Percentiles rank a stretch among this genome's conserved stretches.
These are phyloP conservation scores for Drosophila anceps DNA, from an alignment of 2,888 invertebrate species.

Conservation along the genomic window DNA sequence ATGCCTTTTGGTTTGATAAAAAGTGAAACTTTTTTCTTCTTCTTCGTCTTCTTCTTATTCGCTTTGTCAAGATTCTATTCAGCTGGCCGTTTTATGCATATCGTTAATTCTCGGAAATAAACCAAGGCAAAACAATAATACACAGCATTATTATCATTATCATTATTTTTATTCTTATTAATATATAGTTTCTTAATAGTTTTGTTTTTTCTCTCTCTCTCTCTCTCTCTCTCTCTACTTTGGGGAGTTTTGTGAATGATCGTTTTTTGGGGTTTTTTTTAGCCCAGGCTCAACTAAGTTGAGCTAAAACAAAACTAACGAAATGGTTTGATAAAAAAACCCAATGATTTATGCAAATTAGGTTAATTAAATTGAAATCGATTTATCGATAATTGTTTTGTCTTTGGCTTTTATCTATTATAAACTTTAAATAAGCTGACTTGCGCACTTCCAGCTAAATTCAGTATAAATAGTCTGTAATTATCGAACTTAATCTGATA, in stretches of 20 bases:
- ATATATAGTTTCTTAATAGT: conserved; percentile 38
- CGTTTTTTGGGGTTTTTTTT: neutral
- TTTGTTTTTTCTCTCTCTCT: conserved; percentile 38
- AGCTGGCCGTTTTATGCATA: conserved; percentile 71
- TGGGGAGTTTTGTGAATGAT: conserved; percentile 6
- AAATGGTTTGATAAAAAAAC: neutral
- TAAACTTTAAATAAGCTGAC: too few species aligned
- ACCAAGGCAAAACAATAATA: conserved; percentile 71
- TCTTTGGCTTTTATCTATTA: too few species aligned
- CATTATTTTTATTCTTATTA: conserved; percentile 27
- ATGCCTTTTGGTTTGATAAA: conserved; percentile 79
- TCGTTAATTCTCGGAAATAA: conserved; percentile 80
- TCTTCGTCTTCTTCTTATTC: conserved; percentile 27
- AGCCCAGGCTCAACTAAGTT: neutral
- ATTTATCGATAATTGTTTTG: neutral
- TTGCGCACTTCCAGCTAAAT: neutral
- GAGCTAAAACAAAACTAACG: neutral
- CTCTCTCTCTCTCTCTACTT: neutral
- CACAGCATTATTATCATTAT: conserved; percentile 39
- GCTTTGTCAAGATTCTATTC: conserved; percentile 56
- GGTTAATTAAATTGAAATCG: neutral
- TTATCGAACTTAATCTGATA: neutral
- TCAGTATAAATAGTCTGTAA: neutral
- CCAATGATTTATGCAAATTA: neutral
- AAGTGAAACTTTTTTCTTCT: conserved; percentile 80